Evolutionary conservation across 2,113 vertebrate genomes (phyloP), one percentile per base, ranked within the genome.

Genomic region (Cyprinus carpio): DNA sequence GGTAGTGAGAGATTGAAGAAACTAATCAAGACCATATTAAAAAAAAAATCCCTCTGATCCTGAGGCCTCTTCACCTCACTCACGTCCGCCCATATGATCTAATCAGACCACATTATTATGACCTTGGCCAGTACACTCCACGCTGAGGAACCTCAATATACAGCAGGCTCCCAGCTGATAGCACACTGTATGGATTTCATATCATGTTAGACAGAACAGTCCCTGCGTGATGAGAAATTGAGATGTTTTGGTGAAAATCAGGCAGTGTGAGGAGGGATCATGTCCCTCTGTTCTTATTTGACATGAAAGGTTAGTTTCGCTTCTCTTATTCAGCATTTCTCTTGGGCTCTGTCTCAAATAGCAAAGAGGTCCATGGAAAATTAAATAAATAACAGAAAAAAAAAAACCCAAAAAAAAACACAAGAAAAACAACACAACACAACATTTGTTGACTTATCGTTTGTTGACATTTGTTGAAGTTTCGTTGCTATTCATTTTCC

Each of bases 21-120:
- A 25, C 77, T 81, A 67, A 84, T 84, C 71, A 84, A 62, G 46
- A 31, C 58, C 25, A 81, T 31, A 79, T 34, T 34, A 75, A 84
- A 79, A 75, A 58, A 75, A 75, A 81, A 65, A 64, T 20, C 31
- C 37, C 20, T 58, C 29, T 78, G 75, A 56, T 78, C 75, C 46
- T 58, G 76, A 69, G 34, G 54, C 75, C 56, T 31, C 56, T 84
- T 54, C 76, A n/a, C 20, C 51, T 79, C 31, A 62, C 56, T 51
- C 43, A 62, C 81, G 77, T 46, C 64, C 31, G 18, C 74, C 64
- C 29, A 60, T 62, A 75, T 80, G 56, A 79, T 54, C 58, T 84
- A 87, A 87, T 87, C 82, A 75, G 82, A 81, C 76, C 56, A 81
- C 65, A 75, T 87, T 74, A 76, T 84, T 74, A 49, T 62, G 60